Evolutionary conservation across 64 coral and sea anemone species (phyloP).

Genomic region (Trachythela sp.): DNA sequence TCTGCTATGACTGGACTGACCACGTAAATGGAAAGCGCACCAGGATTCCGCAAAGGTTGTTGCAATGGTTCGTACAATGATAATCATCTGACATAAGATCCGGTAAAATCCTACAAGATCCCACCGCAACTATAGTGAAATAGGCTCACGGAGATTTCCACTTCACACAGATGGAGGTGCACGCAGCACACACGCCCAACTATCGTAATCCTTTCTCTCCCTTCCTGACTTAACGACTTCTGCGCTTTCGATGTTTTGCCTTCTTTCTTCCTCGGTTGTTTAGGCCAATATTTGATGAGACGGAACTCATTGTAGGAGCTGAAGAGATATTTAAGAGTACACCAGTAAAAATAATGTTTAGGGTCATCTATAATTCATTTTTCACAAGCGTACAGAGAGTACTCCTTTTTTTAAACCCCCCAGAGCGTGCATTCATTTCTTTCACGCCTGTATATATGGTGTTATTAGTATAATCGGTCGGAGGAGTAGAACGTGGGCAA

Average conservation of each 20-base stretch:
- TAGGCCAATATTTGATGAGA: neutral
- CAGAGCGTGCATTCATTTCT: no score
- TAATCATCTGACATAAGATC: no score
- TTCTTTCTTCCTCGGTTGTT: neutral
- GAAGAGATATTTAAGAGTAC: neutral
- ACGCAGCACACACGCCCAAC: neutral
- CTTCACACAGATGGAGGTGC: neutral
- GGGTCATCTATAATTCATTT: no score
- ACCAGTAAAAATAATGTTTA: no score
- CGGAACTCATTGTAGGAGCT: neutral
- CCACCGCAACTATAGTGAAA: neutral
- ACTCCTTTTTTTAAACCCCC: no score
- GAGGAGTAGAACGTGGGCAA: no score
- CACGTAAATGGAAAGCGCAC: neutral
- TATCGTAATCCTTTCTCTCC: neutral
- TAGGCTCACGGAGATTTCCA: neutral
- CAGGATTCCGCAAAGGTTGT: neutral
- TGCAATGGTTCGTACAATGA: neutral
- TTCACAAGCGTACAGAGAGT: no score
- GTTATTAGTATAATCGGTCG: no score
- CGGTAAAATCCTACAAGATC: neutral
- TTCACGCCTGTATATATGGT: no score
- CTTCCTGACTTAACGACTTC: neutral
- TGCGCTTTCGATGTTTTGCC: neutral
- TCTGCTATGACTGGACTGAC: no score